These are phyloP conservation scores for Zelostemma sp. DNA, from an alignment of 1,140 invertebrate species.

Conservation along the genomic window DNA sequence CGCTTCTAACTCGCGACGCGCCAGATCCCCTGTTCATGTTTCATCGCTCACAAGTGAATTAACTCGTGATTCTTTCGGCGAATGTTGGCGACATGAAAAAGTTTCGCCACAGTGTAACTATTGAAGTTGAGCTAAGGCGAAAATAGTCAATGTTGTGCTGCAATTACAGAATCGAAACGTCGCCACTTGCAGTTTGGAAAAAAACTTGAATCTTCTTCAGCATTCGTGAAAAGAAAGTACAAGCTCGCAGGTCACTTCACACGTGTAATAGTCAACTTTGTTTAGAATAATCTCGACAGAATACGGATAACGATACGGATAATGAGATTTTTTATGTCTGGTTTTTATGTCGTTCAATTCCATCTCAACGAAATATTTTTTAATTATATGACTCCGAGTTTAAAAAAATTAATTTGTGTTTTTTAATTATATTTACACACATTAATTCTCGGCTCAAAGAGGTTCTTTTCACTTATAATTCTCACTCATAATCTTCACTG, in stretches of 20 bases:
- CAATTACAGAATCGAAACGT: background rate
- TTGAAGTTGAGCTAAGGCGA: background rate
- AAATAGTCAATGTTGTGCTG: background rate
- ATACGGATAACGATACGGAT: background rate
- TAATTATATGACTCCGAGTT: background rate
- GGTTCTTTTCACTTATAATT: too few species aligned
- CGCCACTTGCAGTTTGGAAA: constrained; percentile 4
- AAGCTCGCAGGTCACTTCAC: background rate
- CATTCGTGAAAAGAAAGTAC: background rate
- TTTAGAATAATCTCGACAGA: background rate
- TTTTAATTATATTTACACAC: too few species aligned
- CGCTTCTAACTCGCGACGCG: background rate
- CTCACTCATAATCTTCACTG: too few species aligned
- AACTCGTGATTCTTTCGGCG: background rate
- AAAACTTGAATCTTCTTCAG: constrained; percentile 10
- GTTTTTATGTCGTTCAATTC: background rate
- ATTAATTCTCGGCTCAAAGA: too few species aligned
- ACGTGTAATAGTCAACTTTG: background rate
- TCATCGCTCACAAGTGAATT: background rate
- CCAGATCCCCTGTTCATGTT: constrained; percentile 5
- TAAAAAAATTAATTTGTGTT: too few species aligned
- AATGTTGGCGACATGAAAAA: background rate
- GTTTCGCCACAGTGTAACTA: background rate
- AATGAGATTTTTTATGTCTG: background rate
- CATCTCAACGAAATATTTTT: too few species aligned